Conservation (phyloP, 2,113 vertebrate genomes). For the Indicator indicator region DNA sequence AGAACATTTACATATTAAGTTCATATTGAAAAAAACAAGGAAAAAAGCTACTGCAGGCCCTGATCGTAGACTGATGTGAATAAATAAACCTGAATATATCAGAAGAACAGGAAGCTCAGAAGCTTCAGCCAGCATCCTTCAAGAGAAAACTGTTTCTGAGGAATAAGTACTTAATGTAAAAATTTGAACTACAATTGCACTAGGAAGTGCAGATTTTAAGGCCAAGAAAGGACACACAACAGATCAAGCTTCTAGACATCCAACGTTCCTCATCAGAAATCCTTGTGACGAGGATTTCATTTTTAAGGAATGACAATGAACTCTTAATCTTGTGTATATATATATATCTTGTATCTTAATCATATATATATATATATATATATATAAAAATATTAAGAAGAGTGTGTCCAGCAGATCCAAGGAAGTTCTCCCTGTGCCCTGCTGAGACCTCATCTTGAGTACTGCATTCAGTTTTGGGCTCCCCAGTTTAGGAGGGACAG, state of each 20-base stretch:
- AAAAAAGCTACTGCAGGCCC: neutral
- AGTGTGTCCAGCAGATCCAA: no score
- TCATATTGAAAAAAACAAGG: neutral
- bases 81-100: neutral
- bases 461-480: no score
- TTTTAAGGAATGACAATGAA: neutral
- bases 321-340: neutral
- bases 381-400: no score
- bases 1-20: conserved; percentile 47
- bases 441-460: no score
- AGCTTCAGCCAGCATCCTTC: neutral
- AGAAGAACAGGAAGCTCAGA: neutral
- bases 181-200: neutral
- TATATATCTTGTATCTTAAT: no score
- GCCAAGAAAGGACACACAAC: neutral
- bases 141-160: neutral
- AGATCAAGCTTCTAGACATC: neutral
- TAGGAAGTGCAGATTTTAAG: neutral
- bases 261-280: neutral
- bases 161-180: neutral
- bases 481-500: no score
- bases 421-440: no score
- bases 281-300: neutral
- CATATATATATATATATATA: no score
- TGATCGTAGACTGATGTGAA: neutral